These are phyloP conservation scores for Merluccius polli DNA, from an alignment of 2,797 vertebrate genomes.

Conservation along the genomic window DNA sequence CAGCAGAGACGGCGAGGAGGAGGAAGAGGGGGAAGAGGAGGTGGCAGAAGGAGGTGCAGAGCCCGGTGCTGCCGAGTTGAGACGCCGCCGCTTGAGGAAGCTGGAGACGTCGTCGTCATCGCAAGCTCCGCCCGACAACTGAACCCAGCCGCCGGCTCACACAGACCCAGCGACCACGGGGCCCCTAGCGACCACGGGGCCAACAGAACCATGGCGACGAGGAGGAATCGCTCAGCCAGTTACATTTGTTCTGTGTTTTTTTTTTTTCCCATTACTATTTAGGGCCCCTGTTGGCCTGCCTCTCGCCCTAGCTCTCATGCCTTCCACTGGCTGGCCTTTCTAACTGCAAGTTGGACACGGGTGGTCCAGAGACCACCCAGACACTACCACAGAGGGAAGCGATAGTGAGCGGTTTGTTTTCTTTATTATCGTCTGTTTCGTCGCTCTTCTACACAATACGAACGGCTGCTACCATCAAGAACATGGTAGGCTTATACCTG, in stretches of 20 bases:
- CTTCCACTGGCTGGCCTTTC: slow-evolving; percentile 46
- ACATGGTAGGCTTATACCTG: background rate
- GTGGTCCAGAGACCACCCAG: slow-evolving; percentile 23
- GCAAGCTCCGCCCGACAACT: slow-evolving; percentile 20
- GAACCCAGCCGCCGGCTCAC: slow-evolving; percentile 31
- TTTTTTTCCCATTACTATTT: background rate
- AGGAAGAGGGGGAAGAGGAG: slow-evolving; percentile 38
- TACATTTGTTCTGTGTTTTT: slow-evolving; percentile 5
- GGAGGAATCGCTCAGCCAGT: slow-evolving; percentile 18
- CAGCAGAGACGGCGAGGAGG: slow-evolving; percentile 68
- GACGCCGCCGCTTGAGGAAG: slow-evolving; percentile 86
- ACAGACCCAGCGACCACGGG: slow-evolving; percentile 20
- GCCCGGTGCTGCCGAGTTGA: slow-evolving; percentile 80
- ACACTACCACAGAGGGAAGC: slow-evolving; percentile 41
- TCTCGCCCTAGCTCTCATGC: slow-evolving; percentile 27
- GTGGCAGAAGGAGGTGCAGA: slow-evolving; percentile 70
- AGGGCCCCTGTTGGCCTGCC: slow-evolving; percentile 35
- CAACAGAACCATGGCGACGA: slow-evolving; percentile 44
- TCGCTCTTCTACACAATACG: background rate
- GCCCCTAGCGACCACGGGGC: slow-evolving; percentile 23
- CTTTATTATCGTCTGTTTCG: background rate
- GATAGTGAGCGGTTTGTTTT: slow-evolving; percentile 30
- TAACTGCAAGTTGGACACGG: slow-evolving; percentile 34
- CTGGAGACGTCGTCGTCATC: slow-evolving; percentile 70
- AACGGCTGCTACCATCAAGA: background rate